phyloP scores from a whole-genome alignment of 2,113 vertebrate species.

The Prunella fulvescens region DNA sequence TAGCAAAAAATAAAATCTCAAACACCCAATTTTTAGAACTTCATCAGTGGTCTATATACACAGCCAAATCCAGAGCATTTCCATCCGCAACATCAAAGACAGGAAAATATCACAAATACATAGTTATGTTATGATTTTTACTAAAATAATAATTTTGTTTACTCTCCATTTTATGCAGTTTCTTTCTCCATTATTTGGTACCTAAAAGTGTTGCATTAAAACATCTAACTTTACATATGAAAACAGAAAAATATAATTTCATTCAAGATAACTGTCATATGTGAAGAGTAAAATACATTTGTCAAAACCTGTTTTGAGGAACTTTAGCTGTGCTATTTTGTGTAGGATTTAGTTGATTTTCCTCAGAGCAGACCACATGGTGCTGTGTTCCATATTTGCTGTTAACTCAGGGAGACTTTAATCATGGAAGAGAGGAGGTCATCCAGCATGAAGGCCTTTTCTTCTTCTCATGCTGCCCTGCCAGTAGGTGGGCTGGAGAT shows the following conservation, averaged over 20 bases:
- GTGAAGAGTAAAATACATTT: neutral
- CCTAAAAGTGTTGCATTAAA: neutral
- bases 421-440: neutral
- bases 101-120: neutral
- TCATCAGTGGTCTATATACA: neutral
- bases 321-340: neutral
- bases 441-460: neutral
- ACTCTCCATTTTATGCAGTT: rapidly evolving
- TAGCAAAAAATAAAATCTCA: neutral
- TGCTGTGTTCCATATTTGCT: neutral
- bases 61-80: neutral
- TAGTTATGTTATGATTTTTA: neutral
- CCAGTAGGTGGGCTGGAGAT: too few relatives aligned
- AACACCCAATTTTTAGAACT: neutral
- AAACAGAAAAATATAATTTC: neutral
- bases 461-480: rapidly evolving
- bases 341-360: neutral
- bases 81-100: neutral
- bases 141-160: rapidly evolving
- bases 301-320: neutral
- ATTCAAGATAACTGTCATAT: neutral
- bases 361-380: neutral
- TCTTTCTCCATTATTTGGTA: neutral
- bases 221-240: neutral
- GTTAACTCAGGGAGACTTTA: neutral